Evolutionary conservation across 2,888 invertebrate genomes (phyloP), one percentile per base, ranked within the genome.

Genomic region (Parascotia fuliginaria): DNA sequence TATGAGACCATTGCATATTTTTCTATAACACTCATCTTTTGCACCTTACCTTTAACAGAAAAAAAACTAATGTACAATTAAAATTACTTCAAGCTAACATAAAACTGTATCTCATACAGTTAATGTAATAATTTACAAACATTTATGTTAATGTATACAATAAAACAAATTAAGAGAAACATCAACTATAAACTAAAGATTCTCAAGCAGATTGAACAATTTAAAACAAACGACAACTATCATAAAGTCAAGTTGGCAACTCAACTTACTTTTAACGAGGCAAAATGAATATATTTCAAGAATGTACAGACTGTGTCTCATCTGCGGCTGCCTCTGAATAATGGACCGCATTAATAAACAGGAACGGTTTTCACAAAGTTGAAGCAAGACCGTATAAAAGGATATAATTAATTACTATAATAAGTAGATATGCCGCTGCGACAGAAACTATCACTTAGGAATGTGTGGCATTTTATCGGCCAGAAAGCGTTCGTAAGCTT

Each of bases 271-370:
- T 82, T 78, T 82, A 82, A 82, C 81, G 77, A 82, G 81, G 61
- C 76, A 77, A 77, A 79, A 83, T 77, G 80, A 83, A 83, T 83
- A 79, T 80, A 82, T 80, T 81, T 81, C 78, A 70, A 73, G 79
- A 82, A 81, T 83, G 81, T 85, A 87, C 71, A 77, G 70, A 65
- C 71, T 71, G 74, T 71, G 86, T 81, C 85, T 87, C 89, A 89
- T 89, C 86, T 89, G 88, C 75, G 89, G 89, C 67, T 75, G 79
- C 74, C 66, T 70, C 75, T 88, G 85, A 89, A 85, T 90, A 89
- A 90, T 89, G 85, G 77, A 70, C 60, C 67, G 77, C 89, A 90
- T 89, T 90, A 88, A 91, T 90, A 89, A 87, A 85, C 87, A 85
- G 82, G 74, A 83, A 81, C 77, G 80, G 79, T 81, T 81, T 70